Evolutionary conservation across 2,113 vertebrate species (phyloP).

Genomic region (Oreochromis aureus): DNA sequence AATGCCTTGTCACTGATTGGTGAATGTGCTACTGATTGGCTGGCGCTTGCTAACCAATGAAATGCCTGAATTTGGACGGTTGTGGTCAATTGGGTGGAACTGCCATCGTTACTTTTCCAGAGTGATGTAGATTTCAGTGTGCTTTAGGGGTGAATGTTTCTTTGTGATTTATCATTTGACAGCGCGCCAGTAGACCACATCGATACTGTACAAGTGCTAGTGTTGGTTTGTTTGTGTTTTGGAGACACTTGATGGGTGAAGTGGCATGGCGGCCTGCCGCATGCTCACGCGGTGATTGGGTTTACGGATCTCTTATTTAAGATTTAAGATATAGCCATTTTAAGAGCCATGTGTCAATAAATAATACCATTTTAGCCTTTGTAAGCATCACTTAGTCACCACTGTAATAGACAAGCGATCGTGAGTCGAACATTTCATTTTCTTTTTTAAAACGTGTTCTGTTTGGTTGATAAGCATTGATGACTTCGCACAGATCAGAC

Average conservation of each 20-base stretch:
- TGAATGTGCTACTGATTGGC: slow-evolving; percentile 47
- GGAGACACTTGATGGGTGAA: neutral
- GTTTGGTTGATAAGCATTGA: neutral
- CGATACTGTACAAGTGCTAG: slow-evolving; percentile 14
- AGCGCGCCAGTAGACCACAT: neutral
- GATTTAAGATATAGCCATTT: slow-evolving; percentile 37
- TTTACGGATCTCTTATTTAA: slow-evolving; percentile 29
- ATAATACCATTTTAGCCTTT: slow-evolving; percentile 69
- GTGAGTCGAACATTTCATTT: slow-evolving; percentile 30
- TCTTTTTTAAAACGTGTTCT: neutral
- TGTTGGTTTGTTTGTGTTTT: neutral
- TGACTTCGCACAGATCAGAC: neutral
- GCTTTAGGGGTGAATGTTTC: slow-evolving; percentile 17
- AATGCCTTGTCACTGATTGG: slow-evolving; percentile 37
- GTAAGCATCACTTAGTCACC: slow-evolving; percentile 23
- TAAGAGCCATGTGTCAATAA: slow-evolving; percentile 60
- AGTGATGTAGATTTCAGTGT: slow-evolving; percentile 1
- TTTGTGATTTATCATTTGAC: slow-evolving; percentile 1
- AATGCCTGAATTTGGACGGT: neutral
- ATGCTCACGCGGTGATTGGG: slow-evolving; percentile 10
- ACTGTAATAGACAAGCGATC: neutral
- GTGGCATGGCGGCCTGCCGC: neutral
- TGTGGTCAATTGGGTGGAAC: neutral
- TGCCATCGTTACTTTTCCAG: neutral
- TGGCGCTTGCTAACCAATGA: slow-evolving; percentile 14